These are phyloP conservation scores for Willowsia nigromaculata DNA, from an alignment of 2,888 invertebrate genomes.

Conservation along the genomic window DNA sequence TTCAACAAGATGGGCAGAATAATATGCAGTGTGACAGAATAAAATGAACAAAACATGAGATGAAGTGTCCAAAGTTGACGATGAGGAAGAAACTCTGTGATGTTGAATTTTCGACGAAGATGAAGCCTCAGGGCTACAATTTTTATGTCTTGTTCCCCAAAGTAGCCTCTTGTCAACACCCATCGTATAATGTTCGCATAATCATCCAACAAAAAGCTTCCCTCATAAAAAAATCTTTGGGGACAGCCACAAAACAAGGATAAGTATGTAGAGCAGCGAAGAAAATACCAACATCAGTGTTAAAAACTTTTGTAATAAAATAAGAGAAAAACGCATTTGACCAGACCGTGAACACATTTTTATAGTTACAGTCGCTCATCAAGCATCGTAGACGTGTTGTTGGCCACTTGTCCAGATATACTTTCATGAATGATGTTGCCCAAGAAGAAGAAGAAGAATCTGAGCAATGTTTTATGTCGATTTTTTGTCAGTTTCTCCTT, in stretches of 20 bases:
- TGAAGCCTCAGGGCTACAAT: constrained; percentile 15
- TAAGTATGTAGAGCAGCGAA: not conserved
- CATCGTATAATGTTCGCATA: constrained; percentile 22
- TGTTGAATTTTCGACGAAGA: not conserved
- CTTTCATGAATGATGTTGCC: not conserved
- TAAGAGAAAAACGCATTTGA: not conserved
- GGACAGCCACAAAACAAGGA: not conserved
- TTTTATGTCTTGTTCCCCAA: constrained; percentile 57
- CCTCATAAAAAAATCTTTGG: not conserved
- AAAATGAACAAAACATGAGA: not conserved
- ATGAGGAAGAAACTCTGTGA: not conserved
- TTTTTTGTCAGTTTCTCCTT: not conserved
- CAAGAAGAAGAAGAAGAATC: not conserved
- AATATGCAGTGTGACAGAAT: not conserved
- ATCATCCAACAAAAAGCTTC: constrained; percentile 9
- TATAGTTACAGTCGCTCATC: not conserved
- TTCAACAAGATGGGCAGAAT: not conserved
- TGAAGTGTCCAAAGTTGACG: constrained; percentile 18
- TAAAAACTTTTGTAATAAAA: not conserved
- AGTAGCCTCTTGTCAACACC: constrained; percentile 58
- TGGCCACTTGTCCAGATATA: not conserved
- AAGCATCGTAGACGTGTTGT: not conserved
- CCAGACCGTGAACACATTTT: not conserved
- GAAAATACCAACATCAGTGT: not conserved
- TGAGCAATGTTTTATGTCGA: constrained; percentile 19